A percentile compares a stretch with the other conserved stretches of the same genome.
Evolutionary conservation across 2,797 vertebrate genomes (phyloP).

Genomic region (Cygnus olor): DNA sequence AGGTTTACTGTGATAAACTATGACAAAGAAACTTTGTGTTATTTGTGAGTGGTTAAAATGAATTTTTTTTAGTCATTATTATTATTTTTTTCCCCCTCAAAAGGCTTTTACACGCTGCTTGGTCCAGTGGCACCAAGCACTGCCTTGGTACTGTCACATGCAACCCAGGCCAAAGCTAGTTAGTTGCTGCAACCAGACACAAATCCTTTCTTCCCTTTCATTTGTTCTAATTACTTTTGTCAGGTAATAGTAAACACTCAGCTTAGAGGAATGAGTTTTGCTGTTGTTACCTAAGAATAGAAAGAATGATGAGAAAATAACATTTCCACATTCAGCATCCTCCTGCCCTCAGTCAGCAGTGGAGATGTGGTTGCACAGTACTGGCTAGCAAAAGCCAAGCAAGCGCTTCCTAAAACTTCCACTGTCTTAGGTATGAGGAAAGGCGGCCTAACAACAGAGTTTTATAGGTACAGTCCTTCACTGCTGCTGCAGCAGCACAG

Average conservation of each 20-base stretch:
- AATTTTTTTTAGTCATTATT: neutral
- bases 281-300: neutral
- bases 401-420: neutral
- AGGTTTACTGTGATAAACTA: slow-evolving; percentile 74
- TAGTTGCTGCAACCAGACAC: neutral
- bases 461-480: neutral
- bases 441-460: neutral
- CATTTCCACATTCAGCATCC: neutral
- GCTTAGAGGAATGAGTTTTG: neutral
- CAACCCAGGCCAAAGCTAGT: neutral
- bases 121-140: neutral
- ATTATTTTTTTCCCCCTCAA: neutral
- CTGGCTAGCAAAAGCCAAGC: neutral
- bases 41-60: slow-evolving; percentile 54
- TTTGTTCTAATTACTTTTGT: slow-evolving; percentile 17
- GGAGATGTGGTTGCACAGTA: accelerated
- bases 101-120: neutral
- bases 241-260: neutral
- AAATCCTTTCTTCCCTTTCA: neutral
- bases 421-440: neutral
- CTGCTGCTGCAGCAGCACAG: neutral
- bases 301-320: neutral
- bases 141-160: neutral
- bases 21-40: slow-evolving; percentile 72
- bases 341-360: neutral